These are phyloP conservation scores for Saguinus imperator DNA, from an alignment of 2,113 vertebrate genomes.

Conservation along the genomic window DNA sequence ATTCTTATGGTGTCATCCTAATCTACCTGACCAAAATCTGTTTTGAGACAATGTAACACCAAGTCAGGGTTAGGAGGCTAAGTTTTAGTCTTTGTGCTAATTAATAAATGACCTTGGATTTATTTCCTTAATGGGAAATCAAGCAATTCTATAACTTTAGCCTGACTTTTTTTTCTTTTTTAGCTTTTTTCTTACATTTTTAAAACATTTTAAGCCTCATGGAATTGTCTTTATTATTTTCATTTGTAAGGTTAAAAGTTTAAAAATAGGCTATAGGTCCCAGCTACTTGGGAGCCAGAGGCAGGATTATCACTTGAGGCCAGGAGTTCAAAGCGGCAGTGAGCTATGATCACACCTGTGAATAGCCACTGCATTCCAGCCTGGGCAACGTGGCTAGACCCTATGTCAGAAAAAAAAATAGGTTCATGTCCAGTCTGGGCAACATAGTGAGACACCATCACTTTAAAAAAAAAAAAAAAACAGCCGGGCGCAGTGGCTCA, in stretches of 20 bases:
- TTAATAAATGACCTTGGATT: conserved; percentile 35
- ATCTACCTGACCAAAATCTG: conserved; percentile 29
- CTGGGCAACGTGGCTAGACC: neutral
- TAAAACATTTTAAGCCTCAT: conserved; percentile 32
- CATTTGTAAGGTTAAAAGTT: conserved; percentile 32
- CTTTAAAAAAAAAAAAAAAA: neutral
- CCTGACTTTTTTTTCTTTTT: neutral
- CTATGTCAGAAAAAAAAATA: neutral
- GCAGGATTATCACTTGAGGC: neutral
- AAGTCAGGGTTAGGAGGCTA: conserved; percentile 20
- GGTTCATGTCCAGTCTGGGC: neutral
- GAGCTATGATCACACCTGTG: neutral
- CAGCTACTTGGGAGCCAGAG: neutral
- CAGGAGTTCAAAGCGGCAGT: neutral
- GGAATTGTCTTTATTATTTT: conserved; percentile 50
- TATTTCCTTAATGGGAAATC: conserved; percentile 29
- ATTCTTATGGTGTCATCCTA: conserved; percentile 41
- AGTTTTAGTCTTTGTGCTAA: conserved; percentile 23
- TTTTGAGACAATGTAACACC: neutral
- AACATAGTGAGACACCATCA: neutral
- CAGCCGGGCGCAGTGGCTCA: no score
- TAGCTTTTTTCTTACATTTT: neutral
- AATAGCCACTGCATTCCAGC: neutral
- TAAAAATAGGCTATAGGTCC: neutral
- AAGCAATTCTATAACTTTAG: neutral